Conservation (phyloP, 2,113 vertebrate species). For the Chaenogobius annularis region DNA sequence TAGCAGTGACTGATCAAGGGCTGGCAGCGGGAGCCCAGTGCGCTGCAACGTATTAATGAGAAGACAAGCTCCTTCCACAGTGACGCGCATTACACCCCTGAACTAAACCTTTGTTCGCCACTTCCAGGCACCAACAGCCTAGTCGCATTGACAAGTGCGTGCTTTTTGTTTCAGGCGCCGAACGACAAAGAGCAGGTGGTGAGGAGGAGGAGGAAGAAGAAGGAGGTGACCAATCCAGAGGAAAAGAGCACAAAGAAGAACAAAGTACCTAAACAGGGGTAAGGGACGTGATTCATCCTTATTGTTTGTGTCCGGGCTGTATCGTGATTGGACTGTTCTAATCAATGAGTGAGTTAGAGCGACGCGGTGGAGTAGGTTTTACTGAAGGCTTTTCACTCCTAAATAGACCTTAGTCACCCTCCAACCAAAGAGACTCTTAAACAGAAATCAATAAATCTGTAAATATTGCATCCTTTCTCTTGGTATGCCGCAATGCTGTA, state of each 20-base stretch:
- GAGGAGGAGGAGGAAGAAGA: slow-evolving; percentile 89
- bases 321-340: not conserved
- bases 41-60: not conserved
- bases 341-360: slow-evolving; percentile 5
- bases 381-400: too few relatives aligned
- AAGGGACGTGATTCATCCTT: slow-evolving; percentile 22
- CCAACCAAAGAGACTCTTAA: too few relatives aligned
- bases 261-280: slow-evolving; percentile 90
- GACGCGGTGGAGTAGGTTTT: too few relatives aligned
- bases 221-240: slow-evolving; percentile 85
- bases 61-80: slow-evolving; percentile 15
- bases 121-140: not conserved
- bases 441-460: not conserved
- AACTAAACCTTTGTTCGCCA: not conserved
- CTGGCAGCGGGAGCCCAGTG: slow-evolving; percentile 6
- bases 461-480: not conserved
- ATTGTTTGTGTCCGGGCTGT: not conserved
- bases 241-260: slow-evolving; percentile 89
- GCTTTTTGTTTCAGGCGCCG: slow-evolving; percentile 69
- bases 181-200: slow-evolving; percentile 84
- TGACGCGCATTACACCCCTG: not conserved
- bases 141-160: not conserved
- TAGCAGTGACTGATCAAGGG: not conserved
- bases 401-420: too few relatives aligned
- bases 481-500: not conserved